phyloP scores from a whole-genome alignment of 2,113 vertebrate species.

The Grammomys dolichurus region DNA sequence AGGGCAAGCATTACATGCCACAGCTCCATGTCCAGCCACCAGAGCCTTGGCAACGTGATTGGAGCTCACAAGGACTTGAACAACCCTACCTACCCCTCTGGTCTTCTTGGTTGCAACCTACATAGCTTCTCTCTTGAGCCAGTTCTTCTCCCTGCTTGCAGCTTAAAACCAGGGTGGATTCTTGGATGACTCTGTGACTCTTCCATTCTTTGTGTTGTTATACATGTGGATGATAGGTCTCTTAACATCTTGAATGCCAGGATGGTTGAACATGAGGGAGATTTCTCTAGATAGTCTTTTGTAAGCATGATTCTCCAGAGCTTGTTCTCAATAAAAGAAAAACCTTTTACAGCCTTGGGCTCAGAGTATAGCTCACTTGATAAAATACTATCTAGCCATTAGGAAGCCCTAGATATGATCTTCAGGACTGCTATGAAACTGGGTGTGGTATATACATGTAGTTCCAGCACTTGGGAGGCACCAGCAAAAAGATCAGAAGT shows the following conservation, averaged over 20 bases:
- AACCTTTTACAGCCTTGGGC: neutral
- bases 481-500: neutral
- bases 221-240: neutral
- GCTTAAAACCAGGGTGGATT: neutral
- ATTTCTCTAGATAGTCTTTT: neutral
- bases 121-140: neutral
- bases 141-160: neutral
- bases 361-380: neutral
- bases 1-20: neutral
- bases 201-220: neutral
- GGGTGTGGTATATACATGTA: neutral
- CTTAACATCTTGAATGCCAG: neutral
- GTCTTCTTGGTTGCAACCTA: neutral
- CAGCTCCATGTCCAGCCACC: neutral
- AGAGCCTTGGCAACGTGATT: neutral
- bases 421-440: neutral
- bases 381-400: neutral
- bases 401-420: neutral
- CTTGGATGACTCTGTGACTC: neutral
- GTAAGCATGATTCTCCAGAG: neutral
- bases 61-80: neutral
- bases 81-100: neutral
- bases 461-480: neutral
- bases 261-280: neutral
- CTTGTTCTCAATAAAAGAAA: neutral